Conservation (phyloP, 2,797 vertebrate genomes). For the Linurgus olivaceus region DNA sequence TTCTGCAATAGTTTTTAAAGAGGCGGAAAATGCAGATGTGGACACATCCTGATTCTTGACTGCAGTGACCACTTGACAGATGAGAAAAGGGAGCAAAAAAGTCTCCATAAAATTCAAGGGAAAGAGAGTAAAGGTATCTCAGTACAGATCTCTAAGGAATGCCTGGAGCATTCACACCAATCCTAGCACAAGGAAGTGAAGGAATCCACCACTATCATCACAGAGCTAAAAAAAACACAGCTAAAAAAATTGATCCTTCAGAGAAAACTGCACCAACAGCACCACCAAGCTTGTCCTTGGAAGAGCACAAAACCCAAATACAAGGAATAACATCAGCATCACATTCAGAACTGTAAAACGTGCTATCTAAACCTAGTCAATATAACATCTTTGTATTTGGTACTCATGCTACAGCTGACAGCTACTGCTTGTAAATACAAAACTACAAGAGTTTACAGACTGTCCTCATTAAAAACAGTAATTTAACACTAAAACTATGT, state of each 20-base stretch:
- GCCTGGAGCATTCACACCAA: background rate
- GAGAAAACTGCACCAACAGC: background rate
- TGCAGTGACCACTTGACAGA: background rate
- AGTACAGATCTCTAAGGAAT: rapidly evolving
- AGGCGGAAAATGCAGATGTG: background rate
- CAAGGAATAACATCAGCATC: background rate
- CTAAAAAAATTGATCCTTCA: rapidly evolving
- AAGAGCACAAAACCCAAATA: background rate
- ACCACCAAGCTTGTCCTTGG: background rate
- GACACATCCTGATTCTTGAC: background rate
- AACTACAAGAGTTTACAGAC: background rate
- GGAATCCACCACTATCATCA: background rate
- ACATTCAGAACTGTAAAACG: background rate
- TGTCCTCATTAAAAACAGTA: background rate
- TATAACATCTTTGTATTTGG: background rate
- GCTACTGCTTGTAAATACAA: background rate
- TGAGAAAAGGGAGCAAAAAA: background rate
- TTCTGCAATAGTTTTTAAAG: background rate
- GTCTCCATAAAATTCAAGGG: background rate
- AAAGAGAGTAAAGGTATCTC: background rate
- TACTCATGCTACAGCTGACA: background rate
- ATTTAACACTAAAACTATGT: background rate
- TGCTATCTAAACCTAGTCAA: background rate
- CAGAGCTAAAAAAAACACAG: background rate
- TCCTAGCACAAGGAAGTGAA: background rate